Percentiles rank a stretch among this genome's conserved stretches.
phyloP scores from a whole-genome alignment of 2,888 invertebrate species.

The Cenopis cana region DNA sequence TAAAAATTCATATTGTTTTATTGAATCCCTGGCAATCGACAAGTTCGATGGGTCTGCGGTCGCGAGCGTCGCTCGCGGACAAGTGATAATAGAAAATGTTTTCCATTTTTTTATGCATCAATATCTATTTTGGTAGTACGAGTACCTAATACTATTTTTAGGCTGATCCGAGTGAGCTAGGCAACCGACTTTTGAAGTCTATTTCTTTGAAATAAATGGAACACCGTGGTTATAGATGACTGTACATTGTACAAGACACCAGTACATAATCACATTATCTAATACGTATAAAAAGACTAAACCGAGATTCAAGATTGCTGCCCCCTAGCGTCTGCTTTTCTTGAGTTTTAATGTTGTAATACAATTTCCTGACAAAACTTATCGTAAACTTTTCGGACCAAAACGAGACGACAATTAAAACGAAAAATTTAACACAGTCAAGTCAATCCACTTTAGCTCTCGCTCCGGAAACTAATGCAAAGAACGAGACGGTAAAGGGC shows the following conservation, averaged over 20 bases:
- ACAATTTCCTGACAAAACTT: background rate
- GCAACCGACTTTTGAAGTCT: no score
- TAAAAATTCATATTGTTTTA: conserved; percentile 59
- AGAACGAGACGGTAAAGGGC: conserved; percentile 31
- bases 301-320: background rate
- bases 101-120: conserved; percentile 2
- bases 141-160: background rate
- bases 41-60: conserved; percentile 62
- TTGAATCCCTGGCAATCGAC: conserved; percentile 49
- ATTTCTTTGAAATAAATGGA: no score
- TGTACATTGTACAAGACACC: no score
- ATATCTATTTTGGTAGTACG: conserved; percentile 16
- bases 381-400: background rate
- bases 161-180: no score
- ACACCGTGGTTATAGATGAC: no score
- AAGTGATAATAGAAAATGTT: conserved; percentile 21
- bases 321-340: background rate
- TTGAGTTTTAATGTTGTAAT: background rate
- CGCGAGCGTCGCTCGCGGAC: conserved; percentile 43
- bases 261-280: no score
- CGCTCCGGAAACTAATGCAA: background rate
- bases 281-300: no score
- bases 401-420: conserved; percentile 20
- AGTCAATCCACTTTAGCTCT: conserved; percentile 59
- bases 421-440: conserved; percentile 67